Percentiles rank a stretch among this genome's conserved stretches.
Conservation (phyloP, 2,797 vertebrate genomes). For the Eupleurogrammus muticus region DNA sequence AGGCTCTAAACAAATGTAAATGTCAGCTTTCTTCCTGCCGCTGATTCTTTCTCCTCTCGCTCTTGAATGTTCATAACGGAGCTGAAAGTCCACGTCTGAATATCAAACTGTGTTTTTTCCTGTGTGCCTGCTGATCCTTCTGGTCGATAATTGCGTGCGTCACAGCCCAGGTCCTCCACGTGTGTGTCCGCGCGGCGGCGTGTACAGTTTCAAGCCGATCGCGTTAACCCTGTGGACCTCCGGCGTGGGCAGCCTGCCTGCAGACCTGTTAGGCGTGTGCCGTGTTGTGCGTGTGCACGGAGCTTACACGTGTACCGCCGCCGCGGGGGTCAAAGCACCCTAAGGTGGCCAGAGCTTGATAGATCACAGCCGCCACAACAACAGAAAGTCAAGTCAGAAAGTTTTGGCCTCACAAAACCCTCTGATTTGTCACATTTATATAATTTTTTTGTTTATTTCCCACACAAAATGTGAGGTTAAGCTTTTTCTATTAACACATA, state of each 20-base stretch:
- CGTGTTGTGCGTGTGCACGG: constrained; percentile 28
- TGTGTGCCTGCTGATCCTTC: constrained; percentile 21
- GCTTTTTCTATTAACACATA: constrained; percentile 24
- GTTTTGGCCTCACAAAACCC: constrained; percentile 43
- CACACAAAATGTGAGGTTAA: constrained; percentile 27
- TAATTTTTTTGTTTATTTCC: constrained; percentile 1
- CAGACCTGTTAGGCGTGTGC: constrained; percentile 58
- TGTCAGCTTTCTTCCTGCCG: constrained; percentile 44
- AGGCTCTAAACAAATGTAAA: constrained; percentile 49
- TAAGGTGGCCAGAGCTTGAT: constrained; percentile 50
- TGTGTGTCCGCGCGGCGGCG: constrained; percentile 19
- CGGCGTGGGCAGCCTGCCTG: constrained; percentile 31
- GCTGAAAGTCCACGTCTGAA: constrained; percentile 34
- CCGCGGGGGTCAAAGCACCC: constrained; percentile 17
- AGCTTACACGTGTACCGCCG: constrained; percentile 18
- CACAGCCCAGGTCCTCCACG: constrained; percentile 18
- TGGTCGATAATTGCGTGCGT: constrained; percentile 42
- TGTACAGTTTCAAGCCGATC: constrained; percentile 50
- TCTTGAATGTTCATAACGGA: constrained; percentile 20
- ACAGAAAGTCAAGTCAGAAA: constrained; percentile 58
- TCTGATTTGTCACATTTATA: constrained; percentile 49
- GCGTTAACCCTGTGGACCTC: constrained; percentile 57
- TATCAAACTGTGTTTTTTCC: constrained; percentile 30
- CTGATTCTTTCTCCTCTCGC: constrained; percentile 33
- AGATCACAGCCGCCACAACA: constrained; percentile 36